Base-by-base conservation (phyloP, 2,888 invertebrate genomes). In the Loripinus fragilis region DNA sequence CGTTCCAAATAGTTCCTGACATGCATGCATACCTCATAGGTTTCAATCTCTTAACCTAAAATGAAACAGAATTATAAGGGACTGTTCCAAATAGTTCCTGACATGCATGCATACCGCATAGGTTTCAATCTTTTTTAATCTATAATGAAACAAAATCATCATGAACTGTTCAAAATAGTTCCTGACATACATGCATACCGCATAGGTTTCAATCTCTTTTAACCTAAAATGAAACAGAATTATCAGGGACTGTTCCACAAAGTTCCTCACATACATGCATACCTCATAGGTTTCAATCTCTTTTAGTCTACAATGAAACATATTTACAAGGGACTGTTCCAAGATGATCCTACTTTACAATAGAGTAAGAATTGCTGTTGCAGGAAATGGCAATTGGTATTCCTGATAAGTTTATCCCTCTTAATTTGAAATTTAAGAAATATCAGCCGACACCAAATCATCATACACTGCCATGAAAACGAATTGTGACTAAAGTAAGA, bases 211-310 rank as follows among this genome's bases (percentile, higher is more conserved):
- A n/a, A n/a, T n/a, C n/a, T n/a, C n/a, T n/a, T n/a, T n/a, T n/a
- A 5, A 8, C 3, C 23, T 33, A 2, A 17, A 1, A 23, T 60
- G 60, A 28, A 15, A 8, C 5, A 33, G 60, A 8, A 60, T 8
- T 2, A 20, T 10, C 20, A 60, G 5, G 20, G 20, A 60, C 20
- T 60, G 60, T 33, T 30, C 33, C 33, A 60, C 5, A 33, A 33
- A 60, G 20, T 30, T 12, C 33, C 60, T 25, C 33, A 60, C 3
- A 25, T 60, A 33, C 33, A 33, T 60, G 28, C 60, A 60, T 17
- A 60, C 12, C 17, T 33, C 33, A 28, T 60, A 60, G 1, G 60
- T 60, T 60, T 60, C 60, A 28, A 60, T 60, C 20, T 60, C 60
- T 23, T 33, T 60, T 12, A 60, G 17, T 8, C 60, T 60, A 2